Evolutionary conservation across 2,888 invertebrate species (phyloP).

Genomic region (Diarsia mendica): DNA sequence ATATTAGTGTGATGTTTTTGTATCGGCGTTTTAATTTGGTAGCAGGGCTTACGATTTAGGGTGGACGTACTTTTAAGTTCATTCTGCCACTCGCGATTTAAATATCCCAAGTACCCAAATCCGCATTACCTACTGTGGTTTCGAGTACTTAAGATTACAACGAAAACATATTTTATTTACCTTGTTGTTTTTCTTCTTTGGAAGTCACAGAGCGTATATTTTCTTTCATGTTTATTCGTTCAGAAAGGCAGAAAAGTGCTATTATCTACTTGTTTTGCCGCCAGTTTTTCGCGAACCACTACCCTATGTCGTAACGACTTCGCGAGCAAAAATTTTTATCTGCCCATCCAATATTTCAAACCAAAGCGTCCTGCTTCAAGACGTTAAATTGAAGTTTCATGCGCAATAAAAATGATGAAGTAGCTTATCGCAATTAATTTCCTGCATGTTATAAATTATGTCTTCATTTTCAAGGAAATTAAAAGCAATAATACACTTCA

Average conservation of each 20-base stretch:
- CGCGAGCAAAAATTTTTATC: slow-evolving; percentile 45
- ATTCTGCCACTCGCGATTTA: background rate
- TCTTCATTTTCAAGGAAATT: slow-evolving; percentile 30
- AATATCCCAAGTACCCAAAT: background rate
- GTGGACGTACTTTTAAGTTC: background rate
- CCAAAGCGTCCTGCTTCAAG: slow-evolving; percentile 39
- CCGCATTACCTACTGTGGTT: background rate
- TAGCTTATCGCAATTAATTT: slow-evolving; percentile 48
- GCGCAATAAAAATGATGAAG: slow-evolving; percentile 61
- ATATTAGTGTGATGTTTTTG: too few species aligned
- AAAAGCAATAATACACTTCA: slow-evolving; percentile 14
- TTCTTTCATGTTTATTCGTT: slow-evolving; percentile 28
- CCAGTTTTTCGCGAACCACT: slow-evolving; percentile 25
- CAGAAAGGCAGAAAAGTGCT: slow-evolving; percentile 28
- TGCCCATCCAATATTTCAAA: slow-evolving; percentile 56
- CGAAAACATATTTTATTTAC: slow-evolving; percentile 12
- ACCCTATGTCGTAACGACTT: slow-evolving; percentile 8
- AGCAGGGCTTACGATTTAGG: background rate
- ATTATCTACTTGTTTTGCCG: slow-evolving; percentile 4
- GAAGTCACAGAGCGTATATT: background rate
- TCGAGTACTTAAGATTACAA: background rate
- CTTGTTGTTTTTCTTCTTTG: slow-evolving; percentile 1
- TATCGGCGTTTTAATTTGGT: background rate
- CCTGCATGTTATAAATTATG: slow-evolving; percentile 21
- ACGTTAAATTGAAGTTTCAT: slow-evolving; percentile 57